Conservation (phyloP, 2,797 vertebrate species). For the Tapera naevia region DNA sequence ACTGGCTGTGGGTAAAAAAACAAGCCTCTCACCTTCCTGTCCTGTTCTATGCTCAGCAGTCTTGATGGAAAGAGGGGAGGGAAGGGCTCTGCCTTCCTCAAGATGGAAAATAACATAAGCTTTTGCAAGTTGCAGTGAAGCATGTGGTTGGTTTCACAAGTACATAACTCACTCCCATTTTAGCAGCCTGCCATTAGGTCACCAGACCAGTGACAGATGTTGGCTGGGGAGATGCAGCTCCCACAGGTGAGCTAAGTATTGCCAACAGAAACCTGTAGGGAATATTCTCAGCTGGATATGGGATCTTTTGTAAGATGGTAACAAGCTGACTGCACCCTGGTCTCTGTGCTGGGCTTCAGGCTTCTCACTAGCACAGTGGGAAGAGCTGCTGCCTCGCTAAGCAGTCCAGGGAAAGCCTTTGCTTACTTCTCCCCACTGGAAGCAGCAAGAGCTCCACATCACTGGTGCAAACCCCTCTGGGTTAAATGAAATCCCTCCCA, state of each 20-base stretch:
- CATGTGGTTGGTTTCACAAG: background rate
- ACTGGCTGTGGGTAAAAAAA: background rate
- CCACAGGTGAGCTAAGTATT: background rate
- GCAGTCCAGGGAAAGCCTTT: background rate
- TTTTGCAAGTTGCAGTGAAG: background rate
- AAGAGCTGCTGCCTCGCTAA: background rate
- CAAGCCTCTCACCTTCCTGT: background rate
- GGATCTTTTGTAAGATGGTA: background rate
- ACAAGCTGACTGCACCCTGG: background rate
- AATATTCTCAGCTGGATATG: background rate
- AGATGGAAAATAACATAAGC: background rate
- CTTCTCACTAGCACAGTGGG: background rate
- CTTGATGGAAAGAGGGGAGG: background rate
- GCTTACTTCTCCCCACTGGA: background rate
- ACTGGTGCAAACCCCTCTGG: background rate
- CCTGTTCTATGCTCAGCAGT: background rate
- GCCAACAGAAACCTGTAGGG: background rate
- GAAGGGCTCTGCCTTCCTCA: background rate
- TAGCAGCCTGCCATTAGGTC: background rate
- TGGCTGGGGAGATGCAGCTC: background rate
- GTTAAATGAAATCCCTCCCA: background rate
- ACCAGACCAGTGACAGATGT: background rate
- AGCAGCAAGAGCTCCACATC: background rate
- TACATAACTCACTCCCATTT: accelerated
- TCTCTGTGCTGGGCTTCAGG: background rate